Evolutionary conservation across 2,113 vertebrate species (phyloP).

Genomic region (Hemiscyllium ocellatum): DNA sequence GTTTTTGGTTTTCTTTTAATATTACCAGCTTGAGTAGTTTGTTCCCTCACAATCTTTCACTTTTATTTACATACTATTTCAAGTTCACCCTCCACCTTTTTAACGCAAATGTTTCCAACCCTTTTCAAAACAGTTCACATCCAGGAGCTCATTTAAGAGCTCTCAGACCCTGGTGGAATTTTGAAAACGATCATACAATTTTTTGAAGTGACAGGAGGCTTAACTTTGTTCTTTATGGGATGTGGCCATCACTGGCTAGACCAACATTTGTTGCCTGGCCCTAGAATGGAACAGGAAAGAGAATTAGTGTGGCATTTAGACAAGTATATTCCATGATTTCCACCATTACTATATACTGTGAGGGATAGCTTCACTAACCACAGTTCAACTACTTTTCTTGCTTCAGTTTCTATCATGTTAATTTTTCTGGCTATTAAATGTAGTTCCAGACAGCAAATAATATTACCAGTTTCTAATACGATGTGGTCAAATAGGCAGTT

Average conservation of each 20-base stretch:
- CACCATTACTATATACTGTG: neutral
- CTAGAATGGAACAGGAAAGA: neutral
- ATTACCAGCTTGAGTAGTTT: neutral
- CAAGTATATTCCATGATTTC: too few species aligned
- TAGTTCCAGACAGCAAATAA: conserved; percentile 29
- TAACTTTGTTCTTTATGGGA: too few species aligned
- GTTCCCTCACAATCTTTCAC: neutral
- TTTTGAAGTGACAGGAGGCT: neutral
- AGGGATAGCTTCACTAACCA: neutral
- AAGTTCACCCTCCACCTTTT: neutral
- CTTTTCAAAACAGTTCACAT: neutral
- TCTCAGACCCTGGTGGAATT: too few species aligned
- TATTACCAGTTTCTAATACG: conserved; percentile 7
- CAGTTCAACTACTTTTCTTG: neutral
- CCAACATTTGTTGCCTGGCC: too few species aligned
- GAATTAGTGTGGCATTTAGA: neutral
- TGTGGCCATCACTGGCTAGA: too few species aligned
- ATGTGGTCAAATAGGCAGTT: conserved; percentile 18
- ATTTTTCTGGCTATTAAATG: conserved; percentile 20
- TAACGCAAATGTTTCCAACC: neutral
- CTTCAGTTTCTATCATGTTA: conserved; percentile 26
- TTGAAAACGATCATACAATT: too few species aligned
- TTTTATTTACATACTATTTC: neutral
- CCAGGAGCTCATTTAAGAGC: neutral
- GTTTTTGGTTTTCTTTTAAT: neutral